Base-by-base conservation (phyloP, 1,140 invertebrate species). In the Calycopis cecrops region DNA sequence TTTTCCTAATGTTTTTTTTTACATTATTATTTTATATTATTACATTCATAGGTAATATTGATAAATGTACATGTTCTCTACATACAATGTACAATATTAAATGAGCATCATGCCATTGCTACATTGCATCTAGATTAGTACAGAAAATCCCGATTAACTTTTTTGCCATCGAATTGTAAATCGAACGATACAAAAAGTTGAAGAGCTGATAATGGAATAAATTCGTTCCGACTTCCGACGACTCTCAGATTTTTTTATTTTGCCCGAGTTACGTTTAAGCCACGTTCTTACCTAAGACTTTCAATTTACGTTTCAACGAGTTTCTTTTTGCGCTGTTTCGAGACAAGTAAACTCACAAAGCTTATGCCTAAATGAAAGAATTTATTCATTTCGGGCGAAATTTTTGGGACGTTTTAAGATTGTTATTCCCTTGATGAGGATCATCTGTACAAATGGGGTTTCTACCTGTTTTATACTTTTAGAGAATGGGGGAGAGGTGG, bases 211-310 rank as follows among this genome's bases (percentile, higher is more conserved):
- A 71, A 70, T 67, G 62, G 63, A 68, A 67, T 73, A 71, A 67
- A 67, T 65, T 67, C 60, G 38, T 12, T 18, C 35, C 40, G 54
- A 14, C 48, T 57, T 54, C 59, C 21, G 21, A 38, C 52, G 54
- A 61, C 38, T 55, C 71, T 71, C n/a, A n/a, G n/a, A n/a, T 69
- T 52, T 55, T 73, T 71, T 69, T 67, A 73, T 73, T 71, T 64
- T 65, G 21, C 62, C 53, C 51, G 52, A 63, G 57, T 62, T 65
- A 63, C 56, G 48, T 47, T 51, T 48, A 57, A 63, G 60, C 60
- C 63, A 35, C 52, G 37, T 58, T 55, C 65, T 62, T 62, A 61
- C 57, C 59, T 60, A 60, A 72, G 62, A 54, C 60, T 61, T 70
- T 63, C 65, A 70, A 69, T 73, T 73, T 68, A 57, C 63, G 54